Evolutionary conservation across 2,888 invertebrate species (phyloP).

Genomic region (Homarus gammarus): DNA sequence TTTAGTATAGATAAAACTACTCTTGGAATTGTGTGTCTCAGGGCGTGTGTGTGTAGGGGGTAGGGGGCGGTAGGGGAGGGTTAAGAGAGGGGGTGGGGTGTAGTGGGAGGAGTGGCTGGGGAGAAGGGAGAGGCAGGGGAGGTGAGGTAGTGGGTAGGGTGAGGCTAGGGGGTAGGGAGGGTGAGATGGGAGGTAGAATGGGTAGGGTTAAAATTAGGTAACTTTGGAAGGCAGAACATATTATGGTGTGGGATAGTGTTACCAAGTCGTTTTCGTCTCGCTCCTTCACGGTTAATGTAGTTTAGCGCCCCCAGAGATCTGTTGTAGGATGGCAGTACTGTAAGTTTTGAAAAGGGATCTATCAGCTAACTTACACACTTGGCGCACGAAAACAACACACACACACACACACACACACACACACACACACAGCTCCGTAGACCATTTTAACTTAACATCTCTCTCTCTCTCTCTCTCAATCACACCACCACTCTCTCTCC

Average conservation of each 20-base stretch:
- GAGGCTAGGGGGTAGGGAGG: background rate
- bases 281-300: too few species aligned
- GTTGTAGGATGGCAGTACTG: too few species aligned
- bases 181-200: background rate
- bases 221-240: background rate
- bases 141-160: background rate
- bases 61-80: background rate
- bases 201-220: background rate
- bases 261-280: background rate
- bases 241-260: background rate
- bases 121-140: background rate
- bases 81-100: background rate
- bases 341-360: too few species aligned
- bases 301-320: too few species aligned
- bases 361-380: too few species aligned
- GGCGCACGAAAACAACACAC: too few species aligned
- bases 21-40: constrained; percentile 7
- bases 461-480: too few species aligned
- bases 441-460: too few species aligned
- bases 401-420: too few species aligned
- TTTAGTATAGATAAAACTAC: constrained; percentile 33
- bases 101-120: background rate
- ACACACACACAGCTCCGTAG: too few species aligned
- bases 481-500: background rate
- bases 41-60: constrained; percentile 12